phyloP scores from a whole-genome alignment of 2,113 vertebrate species.

The Naja naja region DNA sequence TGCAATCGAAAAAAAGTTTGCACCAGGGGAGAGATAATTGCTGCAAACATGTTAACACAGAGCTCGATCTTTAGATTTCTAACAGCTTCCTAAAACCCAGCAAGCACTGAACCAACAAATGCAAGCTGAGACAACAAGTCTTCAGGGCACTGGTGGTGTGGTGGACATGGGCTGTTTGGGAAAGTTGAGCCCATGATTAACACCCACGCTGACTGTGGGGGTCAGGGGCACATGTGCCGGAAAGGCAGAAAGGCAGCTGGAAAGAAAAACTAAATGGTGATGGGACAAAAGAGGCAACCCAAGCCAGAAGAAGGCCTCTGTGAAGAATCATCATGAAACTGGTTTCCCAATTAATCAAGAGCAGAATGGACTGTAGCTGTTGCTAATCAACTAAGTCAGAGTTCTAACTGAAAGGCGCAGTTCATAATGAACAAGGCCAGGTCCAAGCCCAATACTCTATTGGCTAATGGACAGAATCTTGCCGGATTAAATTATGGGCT shows the following conservation, averaged over 20 bases:
- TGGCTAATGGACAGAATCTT: not conserved
- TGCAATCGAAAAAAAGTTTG: constrained; percentile 51
- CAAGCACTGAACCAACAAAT: constrained; percentile 43
- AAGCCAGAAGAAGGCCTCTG: not conserved
- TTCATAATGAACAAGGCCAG: not conserved
- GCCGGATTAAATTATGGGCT: not conserved
- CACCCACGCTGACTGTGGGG: not conserved
- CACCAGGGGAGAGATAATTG: constrained; percentile 55
- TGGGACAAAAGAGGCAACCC: not conserved
- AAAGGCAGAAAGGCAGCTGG: constrained; percentile 12
- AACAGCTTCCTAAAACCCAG: constrained; percentile 48
- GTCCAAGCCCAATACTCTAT: not conserved
- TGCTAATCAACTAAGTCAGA: not conserved
- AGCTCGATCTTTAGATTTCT: constrained; percentile 45
- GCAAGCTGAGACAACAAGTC: constrained; percentile 28
- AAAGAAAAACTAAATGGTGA: not conserved
- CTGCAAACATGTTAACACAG: constrained; percentile 44
- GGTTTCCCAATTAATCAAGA: not conserved
- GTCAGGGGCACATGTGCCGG: not conserved
- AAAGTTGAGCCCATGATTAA: fast-evolving
- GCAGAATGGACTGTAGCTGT: not conserved
- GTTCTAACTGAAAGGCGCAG: not conserved
- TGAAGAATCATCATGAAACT: not conserved
- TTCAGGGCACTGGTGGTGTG: constrained; percentile 20
- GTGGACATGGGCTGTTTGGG: fast-evolving